Evolutionary conservation across 2,797 vertebrate species (phyloP).

Genomic region (Gallinago solitaria): DNA sequence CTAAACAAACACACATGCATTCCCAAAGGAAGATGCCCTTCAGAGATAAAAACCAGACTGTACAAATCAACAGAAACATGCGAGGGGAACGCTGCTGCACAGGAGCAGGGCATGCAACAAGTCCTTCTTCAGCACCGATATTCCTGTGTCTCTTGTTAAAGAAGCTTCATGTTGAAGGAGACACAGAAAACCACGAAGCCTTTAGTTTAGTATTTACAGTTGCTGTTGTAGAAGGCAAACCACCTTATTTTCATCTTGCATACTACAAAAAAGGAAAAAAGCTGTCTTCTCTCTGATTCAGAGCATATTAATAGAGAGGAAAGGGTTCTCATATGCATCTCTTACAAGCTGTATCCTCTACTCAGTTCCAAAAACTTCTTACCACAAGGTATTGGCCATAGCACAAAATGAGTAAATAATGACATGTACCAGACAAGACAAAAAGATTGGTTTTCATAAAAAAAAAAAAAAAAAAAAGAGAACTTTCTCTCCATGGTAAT

Average conservation of each 20-base stretch:
- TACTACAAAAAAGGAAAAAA: conserved; percentile 18
- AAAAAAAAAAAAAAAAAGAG: not conserved
- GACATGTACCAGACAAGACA: not conserved
- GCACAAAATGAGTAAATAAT: not conserved
- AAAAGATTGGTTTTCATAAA: not conserved
- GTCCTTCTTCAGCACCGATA: not conserved
- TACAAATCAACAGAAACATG: not conserved
- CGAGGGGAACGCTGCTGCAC: not conserved
- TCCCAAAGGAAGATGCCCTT: conserved; percentile 14
- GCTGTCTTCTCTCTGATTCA: not conserved
- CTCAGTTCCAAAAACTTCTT: not conserved
- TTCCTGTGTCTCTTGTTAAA: not conserved
- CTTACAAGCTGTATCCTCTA: not conserved
- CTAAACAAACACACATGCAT: not conserved
- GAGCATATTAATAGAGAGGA: not conserved
- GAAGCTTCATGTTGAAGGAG: not conserved
- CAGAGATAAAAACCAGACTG: conserved; percentile 13
- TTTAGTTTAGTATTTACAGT: not conserved
- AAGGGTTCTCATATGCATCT: not conserved
- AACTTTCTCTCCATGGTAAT: not conserved
- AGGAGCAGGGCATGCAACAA: not conserved
- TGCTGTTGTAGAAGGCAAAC: not conserved
- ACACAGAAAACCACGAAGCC: not conserved
- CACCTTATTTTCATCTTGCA: not conserved
- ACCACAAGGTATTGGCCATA: not conserved